A percentile compares a stretch with the other conserved stretches of the same genome.
These are phyloP conservation scores for Anas bernieri DNA, from an alignment of 2,797 vertebrate genomes.

Conservation along the genomic window DNA sequence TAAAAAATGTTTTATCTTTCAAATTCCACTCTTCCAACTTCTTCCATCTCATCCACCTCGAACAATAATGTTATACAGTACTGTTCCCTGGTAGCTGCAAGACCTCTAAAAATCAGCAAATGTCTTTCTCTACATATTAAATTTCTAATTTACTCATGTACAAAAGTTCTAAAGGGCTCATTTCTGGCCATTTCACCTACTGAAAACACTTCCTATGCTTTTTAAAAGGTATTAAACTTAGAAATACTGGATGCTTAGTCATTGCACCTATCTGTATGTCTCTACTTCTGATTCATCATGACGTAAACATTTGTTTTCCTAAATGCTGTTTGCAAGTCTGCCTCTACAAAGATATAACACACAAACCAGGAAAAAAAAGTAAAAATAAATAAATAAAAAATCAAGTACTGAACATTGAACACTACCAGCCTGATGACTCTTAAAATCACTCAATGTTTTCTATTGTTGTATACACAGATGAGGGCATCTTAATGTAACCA, in stretches of 20 bases:
- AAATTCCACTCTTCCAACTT: neutral
- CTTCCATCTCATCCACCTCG: neutral
- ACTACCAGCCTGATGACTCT: neutral
- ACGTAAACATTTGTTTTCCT: neutral
- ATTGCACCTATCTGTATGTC: neutral
- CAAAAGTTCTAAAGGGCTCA: neutral
- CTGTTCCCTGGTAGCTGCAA: neutral
- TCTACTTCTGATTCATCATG: neutral
- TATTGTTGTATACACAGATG: slow-evolving; percentile 25
- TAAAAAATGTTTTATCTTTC: neutral
- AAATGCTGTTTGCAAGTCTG: neutral
- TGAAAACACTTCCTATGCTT: neutral
- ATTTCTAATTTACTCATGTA: neutral
- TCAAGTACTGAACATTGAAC: neutral
- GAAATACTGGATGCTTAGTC: neutral
- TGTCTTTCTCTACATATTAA: neutral
- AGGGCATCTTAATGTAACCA: slow-evolving; percentile 52
- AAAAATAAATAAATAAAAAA: neutral
- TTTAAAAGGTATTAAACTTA: neutral
- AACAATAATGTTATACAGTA: neutral
- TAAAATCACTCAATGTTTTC: slow-evolving; percentile 19
- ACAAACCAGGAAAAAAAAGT: neutral
- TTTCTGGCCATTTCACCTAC: neutral
- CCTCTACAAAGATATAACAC: neutral
- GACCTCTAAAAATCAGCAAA: neutral